Conservation (phyloP, 2,888 invertebrate genomes). For the Lasiommata megera region DNA sequence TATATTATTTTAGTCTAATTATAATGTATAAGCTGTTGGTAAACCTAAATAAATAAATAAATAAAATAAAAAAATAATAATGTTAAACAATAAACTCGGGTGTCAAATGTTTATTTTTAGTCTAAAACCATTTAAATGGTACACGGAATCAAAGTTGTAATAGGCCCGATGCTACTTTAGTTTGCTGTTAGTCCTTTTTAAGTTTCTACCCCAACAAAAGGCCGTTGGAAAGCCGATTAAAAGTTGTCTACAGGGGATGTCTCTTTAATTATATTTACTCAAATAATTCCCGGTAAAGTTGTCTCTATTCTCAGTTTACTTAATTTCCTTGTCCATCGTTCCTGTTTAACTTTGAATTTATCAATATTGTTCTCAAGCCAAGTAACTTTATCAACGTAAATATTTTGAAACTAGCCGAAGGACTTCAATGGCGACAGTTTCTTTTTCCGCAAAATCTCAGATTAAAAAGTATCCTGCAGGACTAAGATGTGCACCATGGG, state of each 20-base stretch:
- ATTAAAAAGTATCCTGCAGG: too few species aligned
- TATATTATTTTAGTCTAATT: too few species aligned
- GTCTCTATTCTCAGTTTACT: slow-evolving; percentile 15
- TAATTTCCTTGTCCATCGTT: slow-evolving; percentile 10
- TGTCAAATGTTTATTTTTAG: not conserved
- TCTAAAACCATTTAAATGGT: not conserved
- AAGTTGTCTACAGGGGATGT: slow-evolving; percentile 20
- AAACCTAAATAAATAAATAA: too few species aligned
- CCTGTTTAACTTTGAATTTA: slow-evolving; percentile 1
- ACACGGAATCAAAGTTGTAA: slow-evolving; percentile 15
- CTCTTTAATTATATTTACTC: slow-evolving; percentile 29
- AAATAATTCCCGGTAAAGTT: slow-evolving; percentile 23
- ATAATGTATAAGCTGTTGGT: too few species aligned
- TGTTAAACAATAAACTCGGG: not conserved
- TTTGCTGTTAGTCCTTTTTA: slow-evolving; percentile 21
- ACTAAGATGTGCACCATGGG: too few species aligned
- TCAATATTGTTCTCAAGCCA: slow-evolving; percentile 11
- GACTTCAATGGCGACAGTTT: too few species aligned
- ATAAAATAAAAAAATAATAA: too few species aligned
- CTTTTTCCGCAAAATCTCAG: too few species aligned
- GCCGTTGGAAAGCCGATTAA: slow-evolving; percentile 28
- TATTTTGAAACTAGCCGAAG: too few species aligned
- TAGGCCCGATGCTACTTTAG: slow-evolving; percentile 17
- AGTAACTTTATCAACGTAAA: not conserved
- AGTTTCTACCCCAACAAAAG: slow-evolving; percentile 25